phyloP scores from a whole-genome alignment of 1,140 invertebrate genomes.

The Macrosteles quadrilineatus region DNA sequence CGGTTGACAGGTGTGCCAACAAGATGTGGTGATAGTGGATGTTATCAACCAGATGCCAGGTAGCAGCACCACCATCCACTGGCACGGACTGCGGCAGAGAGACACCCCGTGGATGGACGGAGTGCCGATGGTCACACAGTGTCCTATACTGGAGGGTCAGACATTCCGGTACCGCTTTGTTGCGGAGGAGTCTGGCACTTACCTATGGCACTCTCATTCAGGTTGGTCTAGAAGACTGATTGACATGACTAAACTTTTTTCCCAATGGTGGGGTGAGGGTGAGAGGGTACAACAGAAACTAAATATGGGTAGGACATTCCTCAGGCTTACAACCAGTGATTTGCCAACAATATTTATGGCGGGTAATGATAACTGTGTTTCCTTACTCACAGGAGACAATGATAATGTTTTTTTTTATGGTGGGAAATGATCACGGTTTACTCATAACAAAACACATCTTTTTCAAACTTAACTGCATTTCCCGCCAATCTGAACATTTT shows the following conservation, averaged over 20 bases:
- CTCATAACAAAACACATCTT: no score
- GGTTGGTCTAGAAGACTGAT: constrained; percentile 40
- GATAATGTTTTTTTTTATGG: no score
- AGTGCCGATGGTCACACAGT: constrained; percentile 45
- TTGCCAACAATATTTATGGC: background rate
- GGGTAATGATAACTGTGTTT: no score
- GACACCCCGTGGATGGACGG: constrained; percentile 61
- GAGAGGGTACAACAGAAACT: no score
- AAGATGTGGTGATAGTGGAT: constrained; percentile 52
- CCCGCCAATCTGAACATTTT: no score
- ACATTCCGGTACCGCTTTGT: constrained; percentile 40
- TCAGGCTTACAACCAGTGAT: background rate
- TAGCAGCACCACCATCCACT: constrained; percentile 53
- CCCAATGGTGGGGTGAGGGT: background rate
- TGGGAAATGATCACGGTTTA: no score
- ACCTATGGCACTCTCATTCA: constrained; percentile 45
- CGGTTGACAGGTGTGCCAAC: constrained; percentile 52
- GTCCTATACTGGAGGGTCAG: constrained; percentile 42
- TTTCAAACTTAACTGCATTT: no score
- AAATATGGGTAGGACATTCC: no score
- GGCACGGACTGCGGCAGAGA: constrained; percentile 53
- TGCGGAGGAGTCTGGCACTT: constrained; percentile 41
- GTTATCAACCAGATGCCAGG: constrained; percentile 50
- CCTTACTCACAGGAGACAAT: no score
- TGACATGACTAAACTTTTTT: background rate